Base-by-base conservation (phyloP, 2,888 invertebrate species). In the Macrophya alboannulata region DNA sequence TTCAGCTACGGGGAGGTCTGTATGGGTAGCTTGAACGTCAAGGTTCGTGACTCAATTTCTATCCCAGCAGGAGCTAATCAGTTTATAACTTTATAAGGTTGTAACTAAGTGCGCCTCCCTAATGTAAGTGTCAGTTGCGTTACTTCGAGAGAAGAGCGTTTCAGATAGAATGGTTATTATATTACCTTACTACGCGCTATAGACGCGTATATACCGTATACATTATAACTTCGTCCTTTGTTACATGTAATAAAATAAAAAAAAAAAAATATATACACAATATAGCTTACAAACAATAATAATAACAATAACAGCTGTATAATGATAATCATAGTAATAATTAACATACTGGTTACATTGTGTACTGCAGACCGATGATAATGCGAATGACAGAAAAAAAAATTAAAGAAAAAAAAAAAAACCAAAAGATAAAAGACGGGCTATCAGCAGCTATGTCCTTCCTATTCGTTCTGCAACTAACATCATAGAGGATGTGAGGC, bases 41-140 rank as follows among this genome's bases (percentile, higher is more conserved):
- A 55, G 77, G 25, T 77, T 77, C 77, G 48, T 51, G 77, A 77
- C 55, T 77, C 77, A 77, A 77, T 77, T 77, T 77, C 77, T 55
- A 77, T 77, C 77, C 25, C 77, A 55, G 77, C 55, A 55, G 48
- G 77, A 55, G 37, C 43, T 81, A 81, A 81, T 81, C 81, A 81
- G 81, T 59, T 81, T 81, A 81, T 62, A 43, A 81, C 59, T 62
- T 81, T 62, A 81, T 62, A 81, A 77, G 77, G 77, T 77, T 77
- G 51, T 77, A 55, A 55, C 77, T 55, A 37, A 77, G 76, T 77
- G 51, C 43, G 51, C 76, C 76, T 77, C 76, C 51, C 37, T 77
- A 51, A 77, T 77, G 37, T 77, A 31, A 77, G 51, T 51, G 77
- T 77, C 77, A 31, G 77, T 37, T 45, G 62, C 1, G 72, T n/a